A percentile compares a stretch with the other conserved stretches of the same genome.
Conservation (phyloP, 1,140 invertebrate genomes). For the Drosophila bocki region DNA sequence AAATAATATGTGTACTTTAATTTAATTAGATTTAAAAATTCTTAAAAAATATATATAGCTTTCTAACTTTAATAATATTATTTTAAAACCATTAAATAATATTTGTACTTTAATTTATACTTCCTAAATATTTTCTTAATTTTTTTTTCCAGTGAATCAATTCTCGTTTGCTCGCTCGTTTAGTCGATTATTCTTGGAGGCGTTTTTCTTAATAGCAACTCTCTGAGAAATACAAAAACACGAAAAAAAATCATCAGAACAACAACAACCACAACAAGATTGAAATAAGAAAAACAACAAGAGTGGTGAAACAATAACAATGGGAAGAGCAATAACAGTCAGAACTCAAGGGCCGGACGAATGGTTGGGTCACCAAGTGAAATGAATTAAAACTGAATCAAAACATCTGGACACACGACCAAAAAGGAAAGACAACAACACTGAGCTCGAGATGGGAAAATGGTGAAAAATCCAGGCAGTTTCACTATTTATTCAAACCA, state of each 20-base stretch:
- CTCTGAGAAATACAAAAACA: conserved; percentile 56
- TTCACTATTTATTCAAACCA: conserved; percentile 46
- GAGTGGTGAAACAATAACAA: conserved; percentile 48
- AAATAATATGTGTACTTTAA: too few relatives aligned
- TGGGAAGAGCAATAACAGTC: conserved; percentile 65
- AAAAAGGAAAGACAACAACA: conserved; percentile 62
- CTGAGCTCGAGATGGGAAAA: conserved; percentile 3
- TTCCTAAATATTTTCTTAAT: background rate
- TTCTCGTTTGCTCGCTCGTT: conserved; percentile 76
- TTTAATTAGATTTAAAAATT: background rate
- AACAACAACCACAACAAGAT: conserved; percentile 14
- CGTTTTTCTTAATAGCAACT: conserved; percentile 81
- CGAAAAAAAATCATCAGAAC: conserved; percentile 24
- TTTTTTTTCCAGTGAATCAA: conserved; percentile 36
- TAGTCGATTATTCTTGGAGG: conserved; percentile 82
- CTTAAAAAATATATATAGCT: background rate
- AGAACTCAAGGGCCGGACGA: conserved; percentile 30
- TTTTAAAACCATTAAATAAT: background rate
- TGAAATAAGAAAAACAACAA: conserved; percentile 24
- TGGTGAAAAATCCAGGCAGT: conserved; percentile 11
- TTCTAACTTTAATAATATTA: too few relatives aligned
- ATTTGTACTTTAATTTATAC: background rate
- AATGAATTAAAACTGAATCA: conserved; percentile 83
- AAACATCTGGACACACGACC: conserved; percentile 79
- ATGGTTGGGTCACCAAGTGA: conserved; percentile 59